These are phyloP conservation scores for Spizaetus ornatus DNA, from an alignment of 2,113 vertebrate genomes.

Conservation along the genomic window DNA sequence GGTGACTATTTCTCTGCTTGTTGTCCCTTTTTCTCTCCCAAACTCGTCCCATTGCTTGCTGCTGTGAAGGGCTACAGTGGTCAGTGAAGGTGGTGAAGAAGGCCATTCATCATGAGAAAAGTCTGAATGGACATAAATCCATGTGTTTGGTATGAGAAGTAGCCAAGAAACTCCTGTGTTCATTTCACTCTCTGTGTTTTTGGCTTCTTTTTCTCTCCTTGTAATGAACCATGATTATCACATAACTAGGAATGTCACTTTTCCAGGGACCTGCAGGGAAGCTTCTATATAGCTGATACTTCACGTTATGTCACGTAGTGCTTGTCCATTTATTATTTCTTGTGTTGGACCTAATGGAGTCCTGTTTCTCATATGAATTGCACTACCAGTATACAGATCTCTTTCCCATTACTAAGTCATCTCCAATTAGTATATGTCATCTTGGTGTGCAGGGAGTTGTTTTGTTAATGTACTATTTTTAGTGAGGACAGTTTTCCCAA, in stretches of 20 bases:
- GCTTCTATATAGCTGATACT: neutral
- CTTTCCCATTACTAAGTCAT: neutral
- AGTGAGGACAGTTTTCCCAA: neutral
- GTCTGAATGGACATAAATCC: neutral
- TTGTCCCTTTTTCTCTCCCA: too few relatives aligned
- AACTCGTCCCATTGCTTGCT: neutral
- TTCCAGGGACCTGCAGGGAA: neutral
- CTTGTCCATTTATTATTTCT: neutral
- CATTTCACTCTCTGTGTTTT: neutral
- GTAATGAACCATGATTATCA: neutral
- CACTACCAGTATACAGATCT: neutral
- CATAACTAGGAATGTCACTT: neutral
- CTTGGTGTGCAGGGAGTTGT: neutral
- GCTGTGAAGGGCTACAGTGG: neutral
- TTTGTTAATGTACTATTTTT: neutral
- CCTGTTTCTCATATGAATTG: neutral
- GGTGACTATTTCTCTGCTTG: too few relatives aligned
- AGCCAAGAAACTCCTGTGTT: neutral
- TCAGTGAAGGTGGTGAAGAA: neutral
- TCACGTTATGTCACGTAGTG: rapidly evolving
- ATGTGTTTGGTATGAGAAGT: neutral
- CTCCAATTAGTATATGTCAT: neutral
- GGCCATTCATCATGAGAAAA: neutral
- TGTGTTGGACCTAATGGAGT: neutral
- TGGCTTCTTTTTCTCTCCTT: neutral